phyloP scores from a whole-genome alignment of 2,113 vertebrate genomes.

The Mustela lutreola region DNA sequence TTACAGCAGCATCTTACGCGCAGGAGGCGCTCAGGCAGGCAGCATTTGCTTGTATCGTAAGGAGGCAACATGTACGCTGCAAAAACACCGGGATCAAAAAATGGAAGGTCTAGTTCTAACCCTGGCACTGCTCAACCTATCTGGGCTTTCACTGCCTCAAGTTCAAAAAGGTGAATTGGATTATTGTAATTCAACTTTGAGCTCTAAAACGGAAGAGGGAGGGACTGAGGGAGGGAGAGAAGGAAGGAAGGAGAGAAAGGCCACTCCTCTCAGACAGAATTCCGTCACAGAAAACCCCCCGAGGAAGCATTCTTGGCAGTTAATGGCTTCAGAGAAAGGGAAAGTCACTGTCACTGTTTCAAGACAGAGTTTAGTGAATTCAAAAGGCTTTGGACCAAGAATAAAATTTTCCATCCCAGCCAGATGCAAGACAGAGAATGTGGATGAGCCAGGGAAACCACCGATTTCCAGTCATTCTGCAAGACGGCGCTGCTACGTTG shows the following conservation, averaged over 20 bases:
- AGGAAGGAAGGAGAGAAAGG: neutral
- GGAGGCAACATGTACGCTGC: neutral
- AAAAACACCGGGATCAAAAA: neutral
- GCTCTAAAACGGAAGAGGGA: neutral
- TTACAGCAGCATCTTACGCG: neutral
- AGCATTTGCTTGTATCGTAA: neutral
- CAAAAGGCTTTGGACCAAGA: neutral
- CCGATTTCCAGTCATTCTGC: constrained; percentile 43
- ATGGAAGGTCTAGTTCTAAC: neutral
- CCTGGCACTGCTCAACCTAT: neutral
- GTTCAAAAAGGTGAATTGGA: neutral
- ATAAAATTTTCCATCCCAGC: neutral
- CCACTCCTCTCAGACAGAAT: neutral
- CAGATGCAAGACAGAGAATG: constrained; percentile 3
- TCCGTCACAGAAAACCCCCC: neutral
- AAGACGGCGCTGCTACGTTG: constrained; percentile 51
- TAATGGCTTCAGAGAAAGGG: neutral
- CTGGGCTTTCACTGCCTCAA: neutral
- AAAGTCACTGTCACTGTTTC: neutral
- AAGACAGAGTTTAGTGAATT: neutral
- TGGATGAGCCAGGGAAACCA: constrained; percentile 51
- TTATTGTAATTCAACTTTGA: neutral
- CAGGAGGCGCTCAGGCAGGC: neutral
- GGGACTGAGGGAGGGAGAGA: rapidly evolving
- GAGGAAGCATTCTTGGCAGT: neutral